A percentile compares a stretch with the other conserved stretches of the same genome.
Evolutionary conservation across 2,113 vertebrate species (phyloP).

Genomic region (Hippocampus barbouri): DNA sequence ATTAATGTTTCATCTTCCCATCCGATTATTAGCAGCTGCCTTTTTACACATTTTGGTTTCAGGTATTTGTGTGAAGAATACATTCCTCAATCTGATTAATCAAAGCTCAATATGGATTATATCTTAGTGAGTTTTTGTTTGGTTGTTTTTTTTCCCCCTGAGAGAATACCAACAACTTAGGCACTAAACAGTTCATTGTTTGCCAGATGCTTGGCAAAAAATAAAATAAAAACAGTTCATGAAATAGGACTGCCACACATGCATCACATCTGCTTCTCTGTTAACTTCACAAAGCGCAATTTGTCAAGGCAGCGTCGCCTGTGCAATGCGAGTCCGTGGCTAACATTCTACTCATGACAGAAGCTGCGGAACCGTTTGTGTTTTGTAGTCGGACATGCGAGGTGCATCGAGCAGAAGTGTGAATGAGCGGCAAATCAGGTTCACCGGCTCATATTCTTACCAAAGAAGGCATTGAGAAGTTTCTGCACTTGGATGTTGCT

Average conservation of each 20-base stretch:
- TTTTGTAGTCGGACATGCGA: not conserved
- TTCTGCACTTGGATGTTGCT: constrained; percentile 98
- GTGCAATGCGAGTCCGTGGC: not conserved
- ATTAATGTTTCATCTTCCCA: too few relatives aligned
- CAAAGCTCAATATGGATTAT: not conserved
- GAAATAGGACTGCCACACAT: not conserved
- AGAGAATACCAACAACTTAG: not conserved
- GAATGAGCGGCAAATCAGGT: constrained; percentile 16
- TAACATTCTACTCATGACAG: not conserved
- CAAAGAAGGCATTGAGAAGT: constrained; percentile 91
- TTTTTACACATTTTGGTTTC: too few relatives aligned
- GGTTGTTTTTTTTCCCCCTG: not conserved
- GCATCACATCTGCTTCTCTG: not conserved
- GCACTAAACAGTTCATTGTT: not conserved
- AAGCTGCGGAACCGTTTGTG: constrained; percentile 1
- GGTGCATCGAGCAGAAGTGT: not conserved
- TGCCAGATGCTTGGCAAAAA: not conserved
- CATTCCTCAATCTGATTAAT: not conserved
- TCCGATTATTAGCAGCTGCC: too few relatives aligned
- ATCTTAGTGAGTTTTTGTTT: not conserved
- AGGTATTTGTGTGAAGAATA: not conserved
- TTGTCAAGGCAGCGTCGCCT: not conserved
- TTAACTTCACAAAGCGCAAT: not conserved
- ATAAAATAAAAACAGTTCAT: not conserved
- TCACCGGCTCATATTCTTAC: constrained; percentile 71